Conservation (phyloP, 2,113 vertebrate genomes). For the Astur gentilis region DNA sequence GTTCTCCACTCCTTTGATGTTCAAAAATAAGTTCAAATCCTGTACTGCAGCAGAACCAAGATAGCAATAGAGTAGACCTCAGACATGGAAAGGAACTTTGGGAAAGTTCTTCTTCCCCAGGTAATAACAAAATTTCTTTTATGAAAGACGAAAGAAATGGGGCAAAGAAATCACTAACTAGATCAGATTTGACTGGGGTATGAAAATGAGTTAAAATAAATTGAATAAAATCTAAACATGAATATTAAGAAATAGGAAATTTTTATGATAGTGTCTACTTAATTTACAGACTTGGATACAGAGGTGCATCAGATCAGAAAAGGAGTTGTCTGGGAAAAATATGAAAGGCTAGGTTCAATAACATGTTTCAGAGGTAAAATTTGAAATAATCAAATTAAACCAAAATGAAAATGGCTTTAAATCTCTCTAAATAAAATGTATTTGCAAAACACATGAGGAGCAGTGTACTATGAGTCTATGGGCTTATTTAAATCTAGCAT, state of each 20-base stretch:
- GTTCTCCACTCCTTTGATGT: background rate
- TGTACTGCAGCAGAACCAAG: background rate
- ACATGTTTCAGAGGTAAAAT: background rate
- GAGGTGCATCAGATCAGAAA: background rate
- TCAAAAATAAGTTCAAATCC: background rate
- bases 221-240: background rate
- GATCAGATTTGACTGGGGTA: background rate
- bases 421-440: background rate
- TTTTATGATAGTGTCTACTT: background rate
- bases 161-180: background rate
- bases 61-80: background rate
- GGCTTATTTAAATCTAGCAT: background rate
- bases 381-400: background rate
- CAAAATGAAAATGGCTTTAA: background rate
- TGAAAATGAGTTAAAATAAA: constrained; percentile 33
- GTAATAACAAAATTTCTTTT: background rate
- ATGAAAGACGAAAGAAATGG: background rate
- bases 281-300: background rate
- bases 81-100: background rate
- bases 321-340: background rate
- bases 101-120: background rate
- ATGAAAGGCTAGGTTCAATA: background rate
- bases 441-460: background rate
- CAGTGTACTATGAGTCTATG: rapidly evolving
- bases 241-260: background rate